These are phyloP conservation scores for Drosophila sulfurigaster DNA, from an alignment of 1,140 invertebrate species.

Conservation along the genomic window DNA sequence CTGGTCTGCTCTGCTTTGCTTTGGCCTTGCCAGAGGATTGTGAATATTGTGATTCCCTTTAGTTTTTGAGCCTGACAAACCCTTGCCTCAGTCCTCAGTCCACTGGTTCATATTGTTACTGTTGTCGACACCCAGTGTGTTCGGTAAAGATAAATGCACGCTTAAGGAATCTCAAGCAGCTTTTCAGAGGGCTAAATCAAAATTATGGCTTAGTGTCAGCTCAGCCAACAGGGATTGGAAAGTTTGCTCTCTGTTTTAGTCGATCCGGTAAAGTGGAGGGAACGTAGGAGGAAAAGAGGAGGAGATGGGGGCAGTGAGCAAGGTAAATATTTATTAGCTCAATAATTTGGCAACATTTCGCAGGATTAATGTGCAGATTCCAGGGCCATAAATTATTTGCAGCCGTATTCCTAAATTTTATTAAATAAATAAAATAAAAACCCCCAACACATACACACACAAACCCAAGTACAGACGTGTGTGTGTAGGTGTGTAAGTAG, in stretches of 20 bases:
- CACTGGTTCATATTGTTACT: background rate
- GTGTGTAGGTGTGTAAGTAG: constrained; percentile 3
- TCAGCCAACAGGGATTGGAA: constrained; percentile 48
- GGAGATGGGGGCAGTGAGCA: constrained; percentile 8
- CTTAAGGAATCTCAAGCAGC: constrained; percentile 50
- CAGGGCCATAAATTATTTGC: constrained; percentile 60
- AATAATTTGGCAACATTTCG: constrained; percentile 71
- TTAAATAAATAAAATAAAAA: constrained; percentile 64
- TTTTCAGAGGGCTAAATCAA: constrained; percentile 55
- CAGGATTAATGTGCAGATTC: constrained; percentile 67
- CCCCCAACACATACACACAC: constrained; percentile 24
- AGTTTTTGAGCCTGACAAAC: constrained; percentile 17
- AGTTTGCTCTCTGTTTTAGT: constrained; percentile 9
- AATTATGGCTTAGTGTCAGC: constrained; percentile 57
- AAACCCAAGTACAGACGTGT: constrained; percentile 9
- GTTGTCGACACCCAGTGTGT: constrained; percentile 38
- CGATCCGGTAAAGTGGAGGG: background rate
- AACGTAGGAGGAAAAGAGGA: background rate
- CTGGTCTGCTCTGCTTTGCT: too few species aligned
- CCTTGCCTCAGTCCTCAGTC: constrained; percentile 7
- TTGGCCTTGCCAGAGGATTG: constrained; percentile 17
- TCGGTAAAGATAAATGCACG: constrained; percentile 57
- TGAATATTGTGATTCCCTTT: constrained; percentile 40
- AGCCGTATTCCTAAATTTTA: constrained; percentile 60
- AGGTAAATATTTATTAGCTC: constrained; percentile 71